Evolutionary conservation across 2,113 vertebrate species (phyloP), one percentile per base, ranked within the genome.

Genomic region (Ivindomyrus marchei): DNA sequence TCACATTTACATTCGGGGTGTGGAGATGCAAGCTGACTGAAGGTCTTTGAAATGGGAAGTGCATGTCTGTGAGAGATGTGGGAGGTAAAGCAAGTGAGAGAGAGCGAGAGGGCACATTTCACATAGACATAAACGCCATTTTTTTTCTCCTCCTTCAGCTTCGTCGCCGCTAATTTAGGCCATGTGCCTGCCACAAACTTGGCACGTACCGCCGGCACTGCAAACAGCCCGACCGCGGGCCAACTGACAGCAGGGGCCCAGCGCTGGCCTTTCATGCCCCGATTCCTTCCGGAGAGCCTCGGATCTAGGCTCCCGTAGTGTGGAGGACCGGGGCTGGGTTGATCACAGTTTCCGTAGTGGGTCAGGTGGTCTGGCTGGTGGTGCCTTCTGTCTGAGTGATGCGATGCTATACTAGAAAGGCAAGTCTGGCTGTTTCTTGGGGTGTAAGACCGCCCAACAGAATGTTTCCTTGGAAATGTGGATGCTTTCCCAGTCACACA

Each of bases 281-380:
- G 21, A 36, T 56, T 84, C 52, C 87, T 15, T 53, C 89, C 45
- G 85, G 88, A 95, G 94, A 95, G 91, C 95, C 50, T 5, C 17
- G 50, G 3, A 36, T 39, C 86, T 36, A 49, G 15, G 24, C 21
- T 39, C 24, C 86, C 4, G 2, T 50, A 50, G 17, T 85, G 84
- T 42, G n/a, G 84, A 4, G 5, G 24, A 11, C 10, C 5, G 46
- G 47, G 24, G 3, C 24, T 11, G 62, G n/a, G n/a, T 7, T 39
- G 36, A 42, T 77, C 36, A 19, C 21, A 15, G 84, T 49, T 5
- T 49, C 24, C 24, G 11, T 27, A 85, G 47, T 7, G 45, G 24
- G 46, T 46, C 45, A 10, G 84, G 74, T 19, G 31, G 31, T 39
- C 36, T 50, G 84, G 45, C 21, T 24, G 45, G 84, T 1, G 24